Evolutionary conservation across 2,113 vertebrate genomes (phyloP).

Genomic region (Anseranas semipalmata): DNA sequence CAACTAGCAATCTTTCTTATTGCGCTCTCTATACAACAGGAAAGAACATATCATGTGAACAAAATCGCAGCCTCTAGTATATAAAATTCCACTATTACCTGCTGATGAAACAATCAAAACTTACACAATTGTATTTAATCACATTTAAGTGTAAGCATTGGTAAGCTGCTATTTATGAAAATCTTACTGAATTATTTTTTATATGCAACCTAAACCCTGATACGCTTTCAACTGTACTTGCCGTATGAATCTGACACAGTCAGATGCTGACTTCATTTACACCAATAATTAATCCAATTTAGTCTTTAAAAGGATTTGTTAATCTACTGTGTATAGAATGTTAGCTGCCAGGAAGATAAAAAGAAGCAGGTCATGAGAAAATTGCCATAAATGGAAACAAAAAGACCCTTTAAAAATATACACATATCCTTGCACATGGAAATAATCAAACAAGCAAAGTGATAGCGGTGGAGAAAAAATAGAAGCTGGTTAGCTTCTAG

Average conservation of each 20-base stretch:
- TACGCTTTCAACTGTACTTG: background rate
- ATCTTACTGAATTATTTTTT: background rate
- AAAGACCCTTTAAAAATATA: background rate
- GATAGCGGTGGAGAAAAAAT: background rate
- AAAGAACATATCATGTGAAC: background rate
- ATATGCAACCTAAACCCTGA: background rate
- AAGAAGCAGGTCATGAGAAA: background rate
- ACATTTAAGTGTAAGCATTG: background rate
- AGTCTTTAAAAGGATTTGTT: background rate
- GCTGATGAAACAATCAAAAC: background rate
- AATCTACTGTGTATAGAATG: background rate
- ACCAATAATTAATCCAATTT: background rate
- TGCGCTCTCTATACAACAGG: background rate
- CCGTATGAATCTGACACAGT: background rate
- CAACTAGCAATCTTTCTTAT: background rate
- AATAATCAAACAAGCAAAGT: background rate
- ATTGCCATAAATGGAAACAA: background rate
- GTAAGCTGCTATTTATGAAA: background rate
- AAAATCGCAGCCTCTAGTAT: background rate
- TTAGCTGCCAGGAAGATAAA: background rate
- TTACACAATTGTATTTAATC: background rate
- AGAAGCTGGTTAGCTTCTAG: background rate
- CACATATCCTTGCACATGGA: background rate
- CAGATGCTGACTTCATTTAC: background rate
- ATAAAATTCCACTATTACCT: background rate